Percentiles rank a stretch among this genome's conserved stretches.
phyloP scores from a whole-genome alignment of 2,113 vertebrate species.

The Crotophaga sulcirostris region DNA sequence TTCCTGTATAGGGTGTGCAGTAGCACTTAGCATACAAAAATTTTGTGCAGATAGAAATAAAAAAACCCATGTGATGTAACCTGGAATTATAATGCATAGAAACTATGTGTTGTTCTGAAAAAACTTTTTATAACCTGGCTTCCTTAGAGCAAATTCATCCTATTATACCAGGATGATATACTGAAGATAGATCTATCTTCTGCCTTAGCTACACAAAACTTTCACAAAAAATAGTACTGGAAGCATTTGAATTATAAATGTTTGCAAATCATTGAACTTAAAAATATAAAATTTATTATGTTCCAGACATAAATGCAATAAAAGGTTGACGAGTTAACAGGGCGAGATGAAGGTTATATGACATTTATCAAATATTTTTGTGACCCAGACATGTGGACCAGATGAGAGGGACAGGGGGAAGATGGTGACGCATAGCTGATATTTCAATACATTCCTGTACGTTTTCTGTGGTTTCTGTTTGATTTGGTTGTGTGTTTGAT shows the following conservation, averaged over 20 bases:
- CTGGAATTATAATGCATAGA: neutral
- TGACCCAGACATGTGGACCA: neutral
- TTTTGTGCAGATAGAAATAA: neutral
- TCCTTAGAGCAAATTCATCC: neutral
- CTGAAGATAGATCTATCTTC: neutral
- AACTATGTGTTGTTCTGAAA: neutral
- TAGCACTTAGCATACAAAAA: neutral
- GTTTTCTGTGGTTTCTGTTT: neutral
- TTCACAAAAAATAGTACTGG: neutral
- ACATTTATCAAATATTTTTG: neutral
- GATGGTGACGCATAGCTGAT: rapidly evolving
- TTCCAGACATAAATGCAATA: neutral
- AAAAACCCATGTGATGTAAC: rapidly evolving
- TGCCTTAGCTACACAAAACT: neutral
- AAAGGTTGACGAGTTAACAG: neutral
- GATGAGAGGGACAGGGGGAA: neutral
- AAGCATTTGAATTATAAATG: neutral
- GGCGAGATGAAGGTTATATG: neutral
- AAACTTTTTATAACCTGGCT: neutral
- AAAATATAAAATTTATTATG: neutral
- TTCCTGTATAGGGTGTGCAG: neutral
- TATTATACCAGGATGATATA: neutral
- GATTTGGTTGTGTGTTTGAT: neutral
- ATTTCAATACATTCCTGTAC: neutral
- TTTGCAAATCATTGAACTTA: neutral